A percentile compares a stretch with the other conserved stretches of the same genome.
Conservation (phyloP, 2,888 invertebrate species). For the Dasypolia templi region DNA sequence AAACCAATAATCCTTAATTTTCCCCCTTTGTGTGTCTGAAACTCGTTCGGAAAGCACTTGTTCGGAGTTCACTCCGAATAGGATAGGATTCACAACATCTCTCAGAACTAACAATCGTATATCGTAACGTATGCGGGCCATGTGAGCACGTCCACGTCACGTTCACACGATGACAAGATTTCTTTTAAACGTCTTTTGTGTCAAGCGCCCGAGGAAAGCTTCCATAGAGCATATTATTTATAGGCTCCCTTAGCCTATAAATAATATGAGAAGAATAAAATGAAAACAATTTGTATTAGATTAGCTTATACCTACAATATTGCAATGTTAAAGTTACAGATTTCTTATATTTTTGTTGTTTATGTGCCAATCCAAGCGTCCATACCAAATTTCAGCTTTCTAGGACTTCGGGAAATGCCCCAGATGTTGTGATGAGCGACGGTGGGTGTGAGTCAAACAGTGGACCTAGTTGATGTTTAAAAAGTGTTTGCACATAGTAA, state of each 20-base stretch:
- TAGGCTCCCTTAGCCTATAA: no score
- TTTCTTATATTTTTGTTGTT: no score
- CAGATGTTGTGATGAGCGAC: no score
- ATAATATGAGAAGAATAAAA: not conserved
- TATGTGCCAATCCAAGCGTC: no score
- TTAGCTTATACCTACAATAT: not conserved
- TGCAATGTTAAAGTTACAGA: no score
- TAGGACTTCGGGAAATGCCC: no score
- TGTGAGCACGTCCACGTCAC: not conserved
- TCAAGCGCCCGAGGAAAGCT: no score
- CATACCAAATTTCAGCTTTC: no score
- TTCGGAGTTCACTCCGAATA: no score
- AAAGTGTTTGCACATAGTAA: not conserved
- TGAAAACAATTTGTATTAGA: not conserved
- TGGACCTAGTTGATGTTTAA: not conserved
- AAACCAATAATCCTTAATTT: constrained; percentile 4
- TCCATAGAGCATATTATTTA: not conserved
- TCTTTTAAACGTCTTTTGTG: constrained; percentile 14
- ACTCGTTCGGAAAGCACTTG: no score
- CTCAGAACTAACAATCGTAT: not conserved
- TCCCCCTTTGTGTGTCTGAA: not conserved
- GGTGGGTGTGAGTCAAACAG: no score
- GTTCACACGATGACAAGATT: constrained; percentile 9
- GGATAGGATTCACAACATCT: not conserved
- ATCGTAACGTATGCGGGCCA: no score